phyloP scores from a whole-genome alignment of 2,888 invertebrate genomes.

The Caenorhabditis sp. region DNA sequence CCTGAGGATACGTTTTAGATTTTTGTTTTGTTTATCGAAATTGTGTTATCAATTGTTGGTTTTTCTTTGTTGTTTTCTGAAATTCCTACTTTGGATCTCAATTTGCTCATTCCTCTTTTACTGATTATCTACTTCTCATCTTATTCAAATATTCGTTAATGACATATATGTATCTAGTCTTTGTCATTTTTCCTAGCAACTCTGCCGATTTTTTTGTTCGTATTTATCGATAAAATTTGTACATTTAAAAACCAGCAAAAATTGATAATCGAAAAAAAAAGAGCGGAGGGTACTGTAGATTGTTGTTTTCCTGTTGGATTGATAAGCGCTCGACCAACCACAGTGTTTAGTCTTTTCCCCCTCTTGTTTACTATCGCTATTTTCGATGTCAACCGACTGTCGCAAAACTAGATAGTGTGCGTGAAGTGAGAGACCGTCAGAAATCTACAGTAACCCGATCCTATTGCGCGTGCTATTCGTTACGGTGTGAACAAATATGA shows the following conservation, averaged over 20 bases:
- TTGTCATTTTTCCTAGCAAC: not conserved
- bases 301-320: not conserved
- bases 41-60: too few species aligned
- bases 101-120: not conserved
- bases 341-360: not conserved
- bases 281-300: constrained; percentile 6
- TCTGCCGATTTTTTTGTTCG: not conserved
- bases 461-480: constrained; percentile 1
- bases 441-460: constrained; percentile 39
- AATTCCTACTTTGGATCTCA: not conserved
- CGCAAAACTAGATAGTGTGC: too few species aligned
- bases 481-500: constrained; percentile 8
- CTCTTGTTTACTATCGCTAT: not conserved
- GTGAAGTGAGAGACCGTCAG: too few species aligned
- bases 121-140: not conserved
- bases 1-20: not conserved
- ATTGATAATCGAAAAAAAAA: not conserved
- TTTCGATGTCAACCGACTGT: too few species aligned
- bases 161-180: not conserved
- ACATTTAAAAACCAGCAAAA: constrained; percentile 1
- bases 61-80: too few species aligned
- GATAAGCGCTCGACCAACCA: constrained; percentile 18
- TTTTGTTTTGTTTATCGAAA: not conserved
- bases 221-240: not conserved
- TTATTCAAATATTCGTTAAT: not conserved